Percentiles rank a stretch among this genome's conserved stretches.
Conservation (phyloP, 2,888 invertebrate genomes). For the Polymixis flavicincta region DNA sequence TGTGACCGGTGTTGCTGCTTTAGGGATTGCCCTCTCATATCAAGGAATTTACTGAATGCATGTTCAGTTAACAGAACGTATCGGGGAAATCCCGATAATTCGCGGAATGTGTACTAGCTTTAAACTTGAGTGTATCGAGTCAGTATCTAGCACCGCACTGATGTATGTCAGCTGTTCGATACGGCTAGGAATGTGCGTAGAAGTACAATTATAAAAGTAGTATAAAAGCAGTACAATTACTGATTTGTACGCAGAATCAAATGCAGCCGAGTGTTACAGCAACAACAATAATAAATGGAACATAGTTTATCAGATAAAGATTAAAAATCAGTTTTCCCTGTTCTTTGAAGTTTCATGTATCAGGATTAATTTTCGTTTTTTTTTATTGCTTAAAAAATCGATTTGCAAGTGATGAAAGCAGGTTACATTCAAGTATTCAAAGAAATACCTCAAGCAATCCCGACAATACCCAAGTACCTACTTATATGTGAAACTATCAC, state of each 20-base stretch:
- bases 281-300: not conserved
- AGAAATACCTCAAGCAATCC: not conserved
- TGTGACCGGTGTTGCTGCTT: conserved; percentile 76
- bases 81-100: conserved; percentile 19
- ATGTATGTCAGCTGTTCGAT: conserved; percentile 36
- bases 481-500: not conserved
- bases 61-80: conserved; percentile 44
- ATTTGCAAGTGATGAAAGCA: not conserved
- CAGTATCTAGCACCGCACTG: not conserved
- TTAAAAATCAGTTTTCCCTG: not conserved
- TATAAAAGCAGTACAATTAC: no score
- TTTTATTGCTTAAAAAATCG: not conserved
- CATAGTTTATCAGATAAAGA: not conserved
- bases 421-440: not conserved
- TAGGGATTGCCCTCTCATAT: conserved; percentile 71
- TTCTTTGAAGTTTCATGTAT: not conserved
- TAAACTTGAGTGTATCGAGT: conserved; percentile 18
- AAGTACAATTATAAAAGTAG: no score
- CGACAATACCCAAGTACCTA: not conserved
- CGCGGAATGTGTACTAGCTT: conserved; percentile 18
- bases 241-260: conserved; percentile 7
- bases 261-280: not conserved
- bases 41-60: conserved; percentile 74
- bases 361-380: not conserved
- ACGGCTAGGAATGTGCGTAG: not conserved